Evolutionary conservation across 92 coral and sea anemone genomes (phyloP).

Genomic region (Zoanthus sansibaricus): DNA sequence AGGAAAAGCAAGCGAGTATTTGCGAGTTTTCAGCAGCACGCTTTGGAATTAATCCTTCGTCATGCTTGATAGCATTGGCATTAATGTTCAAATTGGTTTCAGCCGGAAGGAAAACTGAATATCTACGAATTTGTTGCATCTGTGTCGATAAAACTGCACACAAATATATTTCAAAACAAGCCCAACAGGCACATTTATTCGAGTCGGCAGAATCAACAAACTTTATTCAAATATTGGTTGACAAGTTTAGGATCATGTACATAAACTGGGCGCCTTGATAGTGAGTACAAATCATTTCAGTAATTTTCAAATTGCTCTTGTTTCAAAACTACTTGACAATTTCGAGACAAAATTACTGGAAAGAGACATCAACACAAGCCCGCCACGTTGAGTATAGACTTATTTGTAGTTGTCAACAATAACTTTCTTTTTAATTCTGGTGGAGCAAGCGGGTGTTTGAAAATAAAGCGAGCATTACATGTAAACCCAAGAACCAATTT

Average conservation of each 20-base stretch:
- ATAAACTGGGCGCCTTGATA: slow-evolving; percentile 23
- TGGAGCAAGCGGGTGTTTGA: slow-evolving; percentile 3
- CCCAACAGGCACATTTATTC: slow-evolving; percentile 19
- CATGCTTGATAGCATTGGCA: background rate
- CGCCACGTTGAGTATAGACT: slow-evolving; percentile 5
- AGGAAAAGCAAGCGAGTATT: background rate
- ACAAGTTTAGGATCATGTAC: background rate
- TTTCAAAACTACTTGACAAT: slow-evolving; percentile 26
- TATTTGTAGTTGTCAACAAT: slow-evolving; percentile 3
- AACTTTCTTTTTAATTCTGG: background rate
- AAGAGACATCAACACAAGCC: slow-evolving; percentile 29
- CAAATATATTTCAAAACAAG: slow-evolving; percentile 2
- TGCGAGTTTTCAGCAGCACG: slow-evolving; percentile 3
- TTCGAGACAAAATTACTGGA: slow-evolving; percentile 21
- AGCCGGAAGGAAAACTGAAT: slow-evolving; percentile 3
- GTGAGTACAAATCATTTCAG: slow-evolving; percentile 22
- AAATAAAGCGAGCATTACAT: slow-evolving; percentile 27
- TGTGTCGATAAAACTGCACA: slow-evolving; percentile 9
- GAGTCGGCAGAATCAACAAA: slow-evolving; percentile 19
- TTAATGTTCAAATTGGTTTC: background rate
- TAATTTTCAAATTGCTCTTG: slow-evolving; percentile 11
- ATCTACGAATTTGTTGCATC: slow-evolving; percentile 1
- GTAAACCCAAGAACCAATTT: slow-evolving; percentile 18
- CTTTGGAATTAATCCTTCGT: slow-evolving; percentile 12
- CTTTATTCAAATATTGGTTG: slow-evolving; percentile 16